phyloP scores from a whole-genome alignment of 2,888 invertebrate genomes.

The Euplagia quadripunctaria region DNA sequence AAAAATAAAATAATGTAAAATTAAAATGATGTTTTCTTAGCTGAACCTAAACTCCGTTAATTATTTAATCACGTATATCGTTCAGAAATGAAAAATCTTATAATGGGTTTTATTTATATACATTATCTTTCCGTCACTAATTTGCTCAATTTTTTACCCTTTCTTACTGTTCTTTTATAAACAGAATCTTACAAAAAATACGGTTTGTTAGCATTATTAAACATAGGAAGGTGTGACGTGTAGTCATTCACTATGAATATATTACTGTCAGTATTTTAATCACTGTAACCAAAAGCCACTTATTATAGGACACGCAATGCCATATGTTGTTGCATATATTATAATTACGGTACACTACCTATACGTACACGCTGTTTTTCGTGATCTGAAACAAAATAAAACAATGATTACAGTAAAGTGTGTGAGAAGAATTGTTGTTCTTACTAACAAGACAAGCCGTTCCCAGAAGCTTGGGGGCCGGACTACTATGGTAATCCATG shows the following conservation, averaged over 20 bases:
- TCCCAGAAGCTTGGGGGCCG: too few relatives aligned
- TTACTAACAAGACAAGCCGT: too few relatives aligned
- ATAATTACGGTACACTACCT: neutral
- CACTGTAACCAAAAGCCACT: neutral
- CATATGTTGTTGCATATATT: neutral
- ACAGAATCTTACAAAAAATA: neutral
- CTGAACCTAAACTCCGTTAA: neutral
- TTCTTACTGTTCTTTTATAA: neutral
- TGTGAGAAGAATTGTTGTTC: too few relatives aligned
- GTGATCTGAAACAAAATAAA: conserved; percentile 1
- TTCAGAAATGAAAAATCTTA: neutral
- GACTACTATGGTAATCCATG: too few relatives aligned
- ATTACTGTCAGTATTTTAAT: neutral
- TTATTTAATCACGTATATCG: neutral
- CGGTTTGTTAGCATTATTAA: too few relatives aligned
- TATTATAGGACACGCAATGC: neutral
- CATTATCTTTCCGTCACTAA: neutral
- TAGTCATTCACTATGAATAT: neutral
- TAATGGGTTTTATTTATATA: neutral
- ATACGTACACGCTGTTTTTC: neutral
- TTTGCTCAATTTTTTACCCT: neutral
- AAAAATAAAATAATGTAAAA: neutral
- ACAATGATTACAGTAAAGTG: neutral
- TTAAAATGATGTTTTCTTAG: neutral
- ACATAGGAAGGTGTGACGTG: neutral